Evolutionary conservation across 2,797 vertebrate species (phyloP).

Genomic region (Pangasius djambal): DNA sequence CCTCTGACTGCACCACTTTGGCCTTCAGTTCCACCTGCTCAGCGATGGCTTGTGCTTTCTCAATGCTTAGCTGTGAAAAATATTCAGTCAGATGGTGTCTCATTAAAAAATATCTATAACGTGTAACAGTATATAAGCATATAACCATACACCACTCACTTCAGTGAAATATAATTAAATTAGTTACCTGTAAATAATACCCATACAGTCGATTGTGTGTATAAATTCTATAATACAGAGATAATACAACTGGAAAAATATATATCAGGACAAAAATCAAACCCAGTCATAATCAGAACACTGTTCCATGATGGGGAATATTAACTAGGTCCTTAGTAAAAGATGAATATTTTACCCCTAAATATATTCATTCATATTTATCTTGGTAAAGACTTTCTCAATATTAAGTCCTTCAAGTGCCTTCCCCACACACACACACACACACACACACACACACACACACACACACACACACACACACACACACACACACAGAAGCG

Average conservation of each 20-base stretch:
- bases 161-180: neutral
- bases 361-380: neutral
- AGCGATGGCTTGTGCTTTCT: constrained; percentile 94
- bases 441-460: neutral
- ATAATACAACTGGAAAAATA: neutral
- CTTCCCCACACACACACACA: neutral
- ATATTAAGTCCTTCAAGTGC: neutral
- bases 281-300: neutral
- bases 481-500: neutral
- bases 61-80: constrained; percentile 88
- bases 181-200: neutral
- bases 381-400: neutral
- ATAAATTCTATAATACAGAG: neutral
- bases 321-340: neutral
- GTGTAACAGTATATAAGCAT: neutral
- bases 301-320: neutral
- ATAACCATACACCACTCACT: neutral
- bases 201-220: neutral
- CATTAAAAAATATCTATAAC: neutral
- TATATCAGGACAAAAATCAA: neutral
- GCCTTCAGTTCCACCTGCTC: constrained; percentile 99
- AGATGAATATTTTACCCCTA: neutral
- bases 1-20: constrained; percentile 94
- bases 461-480: neutral
- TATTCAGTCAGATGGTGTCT: neutral